Percentiles rank a stretch among this genome's conserved stretches.
phyloP scores from a whole-genome alignment of 2,797 vertebrate genomes.

The Pseudochirops cupreus region DNA sequence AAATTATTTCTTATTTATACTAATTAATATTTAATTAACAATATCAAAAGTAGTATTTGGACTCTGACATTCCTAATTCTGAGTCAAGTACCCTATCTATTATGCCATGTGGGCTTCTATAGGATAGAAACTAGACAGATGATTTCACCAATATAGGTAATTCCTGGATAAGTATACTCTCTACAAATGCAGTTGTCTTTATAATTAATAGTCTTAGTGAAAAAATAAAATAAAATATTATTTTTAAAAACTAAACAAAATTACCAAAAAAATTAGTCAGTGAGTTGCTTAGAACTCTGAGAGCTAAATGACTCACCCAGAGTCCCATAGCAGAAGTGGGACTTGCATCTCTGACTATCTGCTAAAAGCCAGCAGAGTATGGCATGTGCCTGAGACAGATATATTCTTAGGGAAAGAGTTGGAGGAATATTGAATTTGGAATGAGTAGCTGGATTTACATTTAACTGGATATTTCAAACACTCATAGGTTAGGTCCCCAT shows the following conservation, averaged over 20 bases:
- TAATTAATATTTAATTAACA: not conserved
- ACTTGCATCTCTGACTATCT: not conserved
- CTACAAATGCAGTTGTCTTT: not conserved
- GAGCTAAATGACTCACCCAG: not conserved
- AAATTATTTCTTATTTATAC: not conserved
- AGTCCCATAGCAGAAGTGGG: not conserved
- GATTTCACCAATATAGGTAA: not conserved
- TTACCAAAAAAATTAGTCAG: not conserved
- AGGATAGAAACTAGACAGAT: not conserved
- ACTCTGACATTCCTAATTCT: not conserved
- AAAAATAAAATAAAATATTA: not conserved
- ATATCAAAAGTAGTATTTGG: not conserved
- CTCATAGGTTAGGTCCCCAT: not conserved
- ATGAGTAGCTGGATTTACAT: not conserved
- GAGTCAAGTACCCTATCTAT: not conserved
- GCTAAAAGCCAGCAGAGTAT: not conserved
- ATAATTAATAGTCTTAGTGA: not conserved
- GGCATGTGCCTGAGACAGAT: not conserved
- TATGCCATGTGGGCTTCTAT: not conserved
- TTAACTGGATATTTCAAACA: not conserved
- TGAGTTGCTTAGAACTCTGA: not conserved
- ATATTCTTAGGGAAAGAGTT: not conserved
- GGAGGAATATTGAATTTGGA: not conserved
- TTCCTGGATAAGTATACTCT: not conserved
- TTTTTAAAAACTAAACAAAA: not conserved